Conservation (phyloP, 1,140 invertebrate species). For the Bicyclus anynana region DNA sequence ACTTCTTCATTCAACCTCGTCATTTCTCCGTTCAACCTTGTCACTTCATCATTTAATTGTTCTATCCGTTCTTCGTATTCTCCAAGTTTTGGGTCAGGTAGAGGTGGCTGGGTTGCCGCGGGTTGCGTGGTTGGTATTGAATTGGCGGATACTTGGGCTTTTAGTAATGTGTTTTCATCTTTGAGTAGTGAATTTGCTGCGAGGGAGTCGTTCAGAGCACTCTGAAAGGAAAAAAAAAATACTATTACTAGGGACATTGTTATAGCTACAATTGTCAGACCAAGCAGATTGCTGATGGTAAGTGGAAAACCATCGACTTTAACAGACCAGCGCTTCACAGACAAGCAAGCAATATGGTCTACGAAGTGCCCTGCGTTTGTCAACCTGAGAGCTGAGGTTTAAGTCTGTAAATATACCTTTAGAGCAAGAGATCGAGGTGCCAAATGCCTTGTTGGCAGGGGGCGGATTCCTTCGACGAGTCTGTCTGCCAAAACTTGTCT, state of each 20-base stretch:
- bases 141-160: conserved; percentile 81
- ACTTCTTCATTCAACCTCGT: conserved; percentile 28
- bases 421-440: too few species aligned
- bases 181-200: conserved; percentile 86
- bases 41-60: conserved; percentile 6
- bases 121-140: conserved; percentile 11
- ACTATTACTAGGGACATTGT: background rate
- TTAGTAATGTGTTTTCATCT: conserved; percentile 92
- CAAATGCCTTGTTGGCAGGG: too few species aligned
- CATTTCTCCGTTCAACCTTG: conserved; percentile 19
- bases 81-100: conserved; percentile 18
- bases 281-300: too few species aligned
- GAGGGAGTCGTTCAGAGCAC: conserved; percentile 84
- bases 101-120: background rate
- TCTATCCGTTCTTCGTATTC: conserved; percentile 37
- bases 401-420: too few species aligned
- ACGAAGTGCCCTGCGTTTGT: too few species aligned
- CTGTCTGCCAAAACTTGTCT: too few species aligned
- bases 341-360: too few species aligned
- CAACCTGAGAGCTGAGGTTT: too few species aligned
- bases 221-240: conserved; percentile 58
- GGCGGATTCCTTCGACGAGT: too few species aligned
- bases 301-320: too few species aligned
- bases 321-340: too few species aligned
- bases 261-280: too few species aligned